Base-by-base conservation (phyloP, 2,888 invertebrate genomes). In the Gnatocerus cornutus region DNA sequence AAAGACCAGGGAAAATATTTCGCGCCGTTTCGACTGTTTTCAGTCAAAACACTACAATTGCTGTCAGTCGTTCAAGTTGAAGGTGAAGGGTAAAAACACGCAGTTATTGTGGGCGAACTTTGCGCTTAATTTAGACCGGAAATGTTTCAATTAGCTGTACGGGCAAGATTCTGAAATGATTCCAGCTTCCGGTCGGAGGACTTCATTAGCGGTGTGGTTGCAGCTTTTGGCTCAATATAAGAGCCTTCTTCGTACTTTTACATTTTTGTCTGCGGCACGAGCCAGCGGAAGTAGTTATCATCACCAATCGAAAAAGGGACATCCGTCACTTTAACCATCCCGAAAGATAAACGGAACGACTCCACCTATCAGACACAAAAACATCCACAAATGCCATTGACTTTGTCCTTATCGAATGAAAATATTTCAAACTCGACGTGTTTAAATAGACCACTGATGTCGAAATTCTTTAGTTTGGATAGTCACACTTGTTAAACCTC, bases 81-180 rank as follows among this genome's bases (percentile, higher is more conserved):
- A 48, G 61, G 61, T 61, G 46, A 61, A 61, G 61, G 61, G 37
- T 50, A 50, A 61, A 50, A 50, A 39, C 46, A 16, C 61, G 61
- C 29, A 27, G 27, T 21, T 37, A 37, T 61, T 48, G 16, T 7
- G 0, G 43, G 58, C 48, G 12, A 50, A 41, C 21, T 13, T 27
- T 30, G 21, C 46, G 59, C 61, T 61, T 61, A 61, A 48, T 61
- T 48, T 48, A 61, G 61, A 37, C 48, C 61, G 61, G 61, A 61
- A 61, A 61, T 27, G 50, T 61, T 50, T 61, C 61, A 61, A 59
- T 59, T 59, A 59, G 33, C n/a, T 33, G 10, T 33, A 46, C 59
- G 30, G 59, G 7, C 21, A 61, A 50, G 61, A 61, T 61, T 50
- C 33, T 59, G 46, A 46, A 48, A 48, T 43, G 56, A 56, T 56